These are phyloP conservation scores for Ptychobarbus kaznakovi DNA, from an alignment of 2,797 vertebrate species.

Conservation along the genomic window DNA sequence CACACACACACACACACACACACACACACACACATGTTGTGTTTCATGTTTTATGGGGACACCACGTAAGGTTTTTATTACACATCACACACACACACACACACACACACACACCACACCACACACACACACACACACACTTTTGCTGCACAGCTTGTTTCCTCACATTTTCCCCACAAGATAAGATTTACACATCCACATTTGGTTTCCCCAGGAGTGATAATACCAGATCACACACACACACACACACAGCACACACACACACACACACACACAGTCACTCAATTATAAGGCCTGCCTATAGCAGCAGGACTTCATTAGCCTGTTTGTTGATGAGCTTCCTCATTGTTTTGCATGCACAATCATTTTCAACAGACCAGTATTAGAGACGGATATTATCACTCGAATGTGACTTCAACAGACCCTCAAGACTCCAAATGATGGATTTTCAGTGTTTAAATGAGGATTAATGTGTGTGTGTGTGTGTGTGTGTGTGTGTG, in stretches of 20 bases:
- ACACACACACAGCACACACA: neutral
- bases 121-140: no score
- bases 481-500: no score
- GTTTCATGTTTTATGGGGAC: no score
- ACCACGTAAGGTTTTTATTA: no score
- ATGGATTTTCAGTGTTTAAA: constrained; percentile 38
- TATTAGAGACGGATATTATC: constrained; percentile 53
- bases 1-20: constrained; percentile 5
- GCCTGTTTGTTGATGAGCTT: constrained; percentile 58
- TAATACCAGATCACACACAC: no score
- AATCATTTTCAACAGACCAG: constrained; percentile 49
- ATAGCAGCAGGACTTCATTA: constrained; percentile 63
- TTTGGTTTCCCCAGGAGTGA: no score
- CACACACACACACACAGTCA: neutral
- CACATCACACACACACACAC: no score
- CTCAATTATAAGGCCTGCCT: constrained; percentile 47
- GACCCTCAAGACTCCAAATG: constrained; percentile 18
- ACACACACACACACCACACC: no score
- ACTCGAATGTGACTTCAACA: constrained; percentile 44
- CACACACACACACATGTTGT: constrained; percentile 3
- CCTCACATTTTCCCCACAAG: no score
- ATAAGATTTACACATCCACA: no score
- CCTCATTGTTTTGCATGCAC: constrained; percentile 41
- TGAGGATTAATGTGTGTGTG: constrained; percentile 13
- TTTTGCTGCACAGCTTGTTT: no score